phyloP scores from a whole-genome alignment of 2,888 invertebrate genomes.

The Melikaiella ostensackeni region DNA sequence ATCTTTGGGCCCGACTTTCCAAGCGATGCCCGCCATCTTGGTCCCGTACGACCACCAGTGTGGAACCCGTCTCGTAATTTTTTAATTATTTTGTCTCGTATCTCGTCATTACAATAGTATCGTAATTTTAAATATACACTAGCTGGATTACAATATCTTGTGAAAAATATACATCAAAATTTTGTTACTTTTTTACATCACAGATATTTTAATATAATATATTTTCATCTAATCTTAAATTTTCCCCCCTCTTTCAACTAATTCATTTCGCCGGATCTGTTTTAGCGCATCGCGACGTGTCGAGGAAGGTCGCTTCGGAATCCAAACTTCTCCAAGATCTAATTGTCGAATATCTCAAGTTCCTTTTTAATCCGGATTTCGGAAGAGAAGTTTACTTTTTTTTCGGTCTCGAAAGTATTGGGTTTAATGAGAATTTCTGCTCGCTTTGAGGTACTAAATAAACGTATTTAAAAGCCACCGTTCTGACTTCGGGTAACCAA shows the following conservation, averaged over 20 bases:
- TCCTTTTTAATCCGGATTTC: constrained; percentile 51
- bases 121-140: constrained; percentile 76
- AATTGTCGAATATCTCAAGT: constrained; percentile 40
- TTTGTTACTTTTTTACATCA: constrained; percentile 78
- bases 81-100: constrained; percentile 59
- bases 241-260: constrained; percentile 65
- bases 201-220: constrained; percentile 78
- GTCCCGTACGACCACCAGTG: constrained; percentile 74
- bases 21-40: constrained; percentile 74
- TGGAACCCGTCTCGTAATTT: constrained; percentile 59
- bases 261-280: constrained; percentile 66
- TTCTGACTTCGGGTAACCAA: constrained; percentile 39
- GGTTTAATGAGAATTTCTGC: constrained; percentile 19
- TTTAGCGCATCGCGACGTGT: constrained; percentile 66
- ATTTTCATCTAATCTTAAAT: constrained; percentile 74
- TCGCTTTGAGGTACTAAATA: constrained; percentile 31
- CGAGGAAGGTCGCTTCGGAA: constrained; percentile 56
- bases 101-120: constrained; percentile 70
- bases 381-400: constrained; percentile 41
- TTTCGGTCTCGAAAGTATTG: constrained; percentile 36
- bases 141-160: constrained; percentile 77
- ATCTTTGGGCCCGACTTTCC: constrained; percentile 69
- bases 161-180: constrained; percentile 78
- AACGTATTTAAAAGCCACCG: constrained; percentile 43
- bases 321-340: constrained; percentile 46